A percentile compares a stretch with the other conserved stretches of the same genome.
Conservation (phyloP, 2,888 invertebrate species). For the Elysia crispata region DNA sequence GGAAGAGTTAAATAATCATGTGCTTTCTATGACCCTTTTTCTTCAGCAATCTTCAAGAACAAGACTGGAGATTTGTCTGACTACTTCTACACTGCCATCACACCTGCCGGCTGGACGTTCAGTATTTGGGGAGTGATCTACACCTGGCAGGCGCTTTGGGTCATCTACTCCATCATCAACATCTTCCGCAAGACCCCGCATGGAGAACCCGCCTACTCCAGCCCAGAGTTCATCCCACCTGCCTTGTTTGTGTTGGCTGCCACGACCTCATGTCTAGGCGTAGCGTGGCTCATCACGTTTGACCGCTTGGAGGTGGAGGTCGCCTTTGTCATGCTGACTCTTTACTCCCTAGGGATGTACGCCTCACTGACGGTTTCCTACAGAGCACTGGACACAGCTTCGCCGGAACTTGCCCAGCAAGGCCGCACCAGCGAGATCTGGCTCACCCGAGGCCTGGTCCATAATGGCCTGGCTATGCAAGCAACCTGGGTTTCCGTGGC, state of each 20-base stretch:
- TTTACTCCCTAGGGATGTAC: neutral
- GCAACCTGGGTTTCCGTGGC: slow-evolving; percentile 73
- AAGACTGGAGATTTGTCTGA: slow-evolving; percentile 64
- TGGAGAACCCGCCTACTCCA: slow-evolving; percentile 61
- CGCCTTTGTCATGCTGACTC: slow-evolving; percentile 21
- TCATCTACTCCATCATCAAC: slow-evolving; percentile 64
- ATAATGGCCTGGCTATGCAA: slow-evolving; percentile 73
- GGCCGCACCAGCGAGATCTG: slow-evolving; percentile 65
- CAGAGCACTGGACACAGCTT: slow-evolving; percentile 45
- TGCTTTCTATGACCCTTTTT: no score
- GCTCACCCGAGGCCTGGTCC: slow-evolving; percentile 68
- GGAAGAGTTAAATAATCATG: no score
- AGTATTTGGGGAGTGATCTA: slow-evolving; percentile 70
- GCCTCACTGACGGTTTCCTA: neutral
- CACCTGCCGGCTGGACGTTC: slow-evolving; percentile 74
- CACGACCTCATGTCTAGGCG: slow-evolving; percentile 61
- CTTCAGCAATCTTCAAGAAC: slow-evolving; percentile 62
- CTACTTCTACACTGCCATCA: slow-evolving; percentile 61
- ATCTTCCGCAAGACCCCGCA: slow-evolving; percentile 63
- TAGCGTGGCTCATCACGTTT: slow-evolving; percentile 61
- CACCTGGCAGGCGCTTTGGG: slow-evolving; percentile 69
- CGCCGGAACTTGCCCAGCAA: slow-evolving; percentile 57
- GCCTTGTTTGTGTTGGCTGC: slow-evolving; percentile 61
- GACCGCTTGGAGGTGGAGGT: slow-evolving; percentile 55
- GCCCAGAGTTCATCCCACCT: slow-evolving; percentile 63